Base-by-base conservation (phyloP, 2,113 vertebrate genomes). In the Corythornis madagascariensis region DNA sequence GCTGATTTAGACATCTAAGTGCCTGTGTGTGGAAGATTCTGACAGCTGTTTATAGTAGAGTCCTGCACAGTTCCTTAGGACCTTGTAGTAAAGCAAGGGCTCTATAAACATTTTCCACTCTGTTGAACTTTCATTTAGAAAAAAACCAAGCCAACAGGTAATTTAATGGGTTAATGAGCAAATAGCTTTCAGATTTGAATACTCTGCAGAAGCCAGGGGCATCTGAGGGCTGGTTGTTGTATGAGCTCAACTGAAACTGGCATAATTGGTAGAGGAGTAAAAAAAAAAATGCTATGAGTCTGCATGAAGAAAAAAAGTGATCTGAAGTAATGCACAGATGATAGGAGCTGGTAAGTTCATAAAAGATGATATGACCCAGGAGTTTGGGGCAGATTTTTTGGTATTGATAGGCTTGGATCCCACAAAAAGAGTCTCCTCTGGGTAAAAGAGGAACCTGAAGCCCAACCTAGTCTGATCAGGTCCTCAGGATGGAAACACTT, bases 111-210 rank as follows among this genome's bases (percentile, higher is more conserved):
- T 81, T 77, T 95, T 87, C 65, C 42, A 89, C 24, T 61, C 42
- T 47, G 60, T 28, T 93, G 55, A 94, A 82, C 45, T 90, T 90
- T 61, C 21, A n/a, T 86, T 92, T 78, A 50, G n/a, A 19, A 88
- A 85, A 61, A 84, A 89, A 48, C 3, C 15, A 21, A 10, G 9
- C 9, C 38, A 28, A 3, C 19, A 93, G 59, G 52, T 78, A 59
- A 29, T 78, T 91, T 84, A 92, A 94, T 52, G 59, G 61, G 72
- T 67, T 95, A 92, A 97, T 43, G 38, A 75, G 59, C 43, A 53
- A 84, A 86, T 2, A 90, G 50, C 59, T 94, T 92, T 89, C 77
- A 89, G 70, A 65, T 47, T 15, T 88, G 63, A 91, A 86, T 47
- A 75, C 3, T 72, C 6, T 1, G 3, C 24, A 90, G 88, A 93